phyloP scores from a whole-genome alignment of 2,888 invertebrate genomes.

The Meta bourneti region DNA sequence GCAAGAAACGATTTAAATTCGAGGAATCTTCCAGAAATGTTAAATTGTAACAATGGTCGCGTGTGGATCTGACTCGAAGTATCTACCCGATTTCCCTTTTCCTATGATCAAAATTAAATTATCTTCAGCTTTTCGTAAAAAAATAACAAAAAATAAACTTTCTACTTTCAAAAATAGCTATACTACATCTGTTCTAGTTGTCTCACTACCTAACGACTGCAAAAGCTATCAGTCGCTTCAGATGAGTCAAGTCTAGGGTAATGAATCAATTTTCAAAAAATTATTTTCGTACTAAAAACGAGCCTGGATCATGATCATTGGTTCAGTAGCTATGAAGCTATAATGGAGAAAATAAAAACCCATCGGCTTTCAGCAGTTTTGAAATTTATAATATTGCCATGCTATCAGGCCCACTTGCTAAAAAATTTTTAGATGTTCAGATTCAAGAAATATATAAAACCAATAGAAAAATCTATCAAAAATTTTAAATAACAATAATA shows the following conservation, averaged over 20 bases:
- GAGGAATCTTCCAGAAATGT: background rate
- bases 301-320: background rate
- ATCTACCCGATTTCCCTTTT: background rate
- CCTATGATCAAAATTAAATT: background rate
- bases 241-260: background rate
- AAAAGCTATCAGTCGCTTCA: background rate
- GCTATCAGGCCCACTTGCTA: constrained; percentile 30
- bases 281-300: background rate
- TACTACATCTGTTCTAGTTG: constrained; percentile 17
- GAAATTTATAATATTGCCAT: background rate
- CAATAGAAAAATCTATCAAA: constrained; percentile 52
- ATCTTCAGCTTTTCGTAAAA: background rate
- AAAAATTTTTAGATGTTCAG: constrained; percentile 38
- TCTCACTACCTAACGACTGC: background rate
- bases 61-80: background rate
- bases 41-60: background rate
- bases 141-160: background rate
- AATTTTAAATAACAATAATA: constrained; percentile 17
- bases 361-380: background rate
- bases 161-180: background rate
- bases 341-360: background rate
- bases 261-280: background rate
- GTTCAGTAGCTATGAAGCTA: background rate
- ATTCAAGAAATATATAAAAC: constrained; percentile 36
- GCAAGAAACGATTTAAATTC: background rate